Evolutionary conservation across 37 sponge, comb jelly and placozoan genomes (phyloP), one percentile per base, ranked within the genome.

Genomic region (Amphimedon queenslandica): DNA sequence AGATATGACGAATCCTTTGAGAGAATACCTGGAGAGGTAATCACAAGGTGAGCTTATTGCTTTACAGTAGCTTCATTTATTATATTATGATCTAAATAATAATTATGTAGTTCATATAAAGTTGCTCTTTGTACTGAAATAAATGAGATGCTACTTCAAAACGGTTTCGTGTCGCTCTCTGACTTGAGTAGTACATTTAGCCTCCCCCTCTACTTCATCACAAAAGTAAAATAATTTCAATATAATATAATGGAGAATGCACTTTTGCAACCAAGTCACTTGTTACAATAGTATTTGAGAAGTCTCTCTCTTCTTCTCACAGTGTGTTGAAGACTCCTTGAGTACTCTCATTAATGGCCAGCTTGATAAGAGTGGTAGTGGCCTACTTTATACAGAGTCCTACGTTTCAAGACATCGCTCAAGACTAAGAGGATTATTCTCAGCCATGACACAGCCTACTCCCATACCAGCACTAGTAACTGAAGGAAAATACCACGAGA

Each of bases 1-100:
- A 86, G 77, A 47, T 86, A 76, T 28, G 96, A 94, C 51, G 41
- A 69, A 58, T 80, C 42, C 60, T 56, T 92, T 30, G 33, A 69
- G 2, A 57, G 89, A 16, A 57, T 95, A 31, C 96, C 95, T n/a
- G 99, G 99, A 67, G 93, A 95, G 31, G 69, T 98, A 40, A 92
- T 98, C 31, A 64, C 72, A 29, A 74, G 78, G 94, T 94, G 41
- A 29, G 77, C 20, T 10, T 34, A 34, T 31, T 37, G 6, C 20
- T 4, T 23, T n/a, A 32, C 70, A 38, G n/a, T 40, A 20, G 3
- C 39, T 4, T 25, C 29, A 18, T 27, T 37, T 30, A n/a, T 70
- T 32, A 29, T 1, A 3, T 35, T 41, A 1, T 47, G 13, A 18
- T 13, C 13, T 8, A 47, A 8, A 18, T 13, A 47, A 8, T 13